Conservation (phyloP, 2,888 invertebrate genomes). For the Plusia festucae region DNA sequence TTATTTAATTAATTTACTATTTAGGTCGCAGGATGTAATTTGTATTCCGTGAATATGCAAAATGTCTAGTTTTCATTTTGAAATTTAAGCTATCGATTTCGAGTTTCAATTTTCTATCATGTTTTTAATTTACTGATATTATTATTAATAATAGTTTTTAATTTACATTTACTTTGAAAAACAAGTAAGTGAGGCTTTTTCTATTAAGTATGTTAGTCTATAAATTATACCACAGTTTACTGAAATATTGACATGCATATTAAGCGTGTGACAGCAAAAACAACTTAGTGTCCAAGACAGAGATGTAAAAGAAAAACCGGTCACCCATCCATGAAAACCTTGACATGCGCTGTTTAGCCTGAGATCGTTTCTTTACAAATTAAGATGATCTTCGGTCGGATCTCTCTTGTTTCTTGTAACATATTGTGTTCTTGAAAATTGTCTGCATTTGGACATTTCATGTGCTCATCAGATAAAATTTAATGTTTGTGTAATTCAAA, state of each 20-base stretch:
- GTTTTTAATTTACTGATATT: no score
- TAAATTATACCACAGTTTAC: not conserved
- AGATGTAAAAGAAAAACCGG: not conserved
- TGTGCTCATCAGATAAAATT: no score
- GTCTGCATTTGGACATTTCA: no score
- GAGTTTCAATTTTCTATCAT: not conserved
- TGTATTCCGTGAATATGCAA: slow-evolving; percentile 10
- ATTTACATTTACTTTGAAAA: no score
- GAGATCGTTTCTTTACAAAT: not conserved
- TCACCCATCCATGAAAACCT: slow-evolving; percentile 6
- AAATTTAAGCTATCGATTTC: not conserved
- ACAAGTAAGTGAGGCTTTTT: no score
- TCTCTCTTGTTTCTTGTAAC: not conserved
- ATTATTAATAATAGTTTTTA: no score
- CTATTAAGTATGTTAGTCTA: no score
- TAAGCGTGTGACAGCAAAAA: not conserved
- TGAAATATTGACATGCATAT: not conserved
- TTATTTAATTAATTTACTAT: slow-evolving; percentile 9
- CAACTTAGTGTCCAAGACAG: not conserved
- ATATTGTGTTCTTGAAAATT: not conserved
- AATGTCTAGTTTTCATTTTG: not conserved
- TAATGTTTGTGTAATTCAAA: no score
- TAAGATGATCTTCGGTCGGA: not conserved
- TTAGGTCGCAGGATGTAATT: not conserved
- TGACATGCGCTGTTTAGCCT: slow-evolving; percentile 7